Evolutionary conservation across 2,888 invertebrate species (phyloP), one percentile per base, ranked within the genome.

Genomic region (Phengaris arion): DNA sequence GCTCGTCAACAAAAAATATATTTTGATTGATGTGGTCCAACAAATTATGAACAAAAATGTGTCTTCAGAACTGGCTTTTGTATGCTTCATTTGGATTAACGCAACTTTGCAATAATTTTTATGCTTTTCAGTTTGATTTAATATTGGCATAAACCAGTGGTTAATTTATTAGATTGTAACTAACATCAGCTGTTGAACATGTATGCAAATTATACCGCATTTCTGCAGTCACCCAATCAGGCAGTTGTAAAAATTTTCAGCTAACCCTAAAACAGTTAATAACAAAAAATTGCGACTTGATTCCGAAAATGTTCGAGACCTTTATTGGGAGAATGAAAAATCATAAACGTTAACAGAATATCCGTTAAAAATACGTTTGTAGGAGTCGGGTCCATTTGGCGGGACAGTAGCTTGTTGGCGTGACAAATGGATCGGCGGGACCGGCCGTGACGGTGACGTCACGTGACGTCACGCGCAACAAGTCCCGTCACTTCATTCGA

Each of bases 381-480:
- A 9, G 69, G 48, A 15, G 69, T 69, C 48, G 48, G 15, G 69
- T 69, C 69, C 69, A 48, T 69, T 48, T 48, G 69, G 46, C 69
- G 69, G 69, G 69, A 69, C 69, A 74, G 74, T 64, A 68, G 68
- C 64, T 64, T 64, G 64, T 64, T 52, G 74, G 74, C 51, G 74
- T 74, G 74, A 74, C 74, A 74, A 74, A 74, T 74, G 74, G 59
- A 59, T 68, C 64, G 68, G 68, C 74, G 64, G 64, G 54, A 73
- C 74, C 52, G 74, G 74, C 57, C 59, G 72, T 15, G 75, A 76
- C 74, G 74, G 35, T 52, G 79, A 76, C 76, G 73, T 77, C 77
- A 75, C 48, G 75, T 77, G 78, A 76, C 78, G 68, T 78, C 76
- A 75, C 74, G 72, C 75, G 75, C 77, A 77, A 79, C 79, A 79